Conservation (phyloP, 1,140 invertebrate genomes). For the Mesaphorura yosii region DNA sequence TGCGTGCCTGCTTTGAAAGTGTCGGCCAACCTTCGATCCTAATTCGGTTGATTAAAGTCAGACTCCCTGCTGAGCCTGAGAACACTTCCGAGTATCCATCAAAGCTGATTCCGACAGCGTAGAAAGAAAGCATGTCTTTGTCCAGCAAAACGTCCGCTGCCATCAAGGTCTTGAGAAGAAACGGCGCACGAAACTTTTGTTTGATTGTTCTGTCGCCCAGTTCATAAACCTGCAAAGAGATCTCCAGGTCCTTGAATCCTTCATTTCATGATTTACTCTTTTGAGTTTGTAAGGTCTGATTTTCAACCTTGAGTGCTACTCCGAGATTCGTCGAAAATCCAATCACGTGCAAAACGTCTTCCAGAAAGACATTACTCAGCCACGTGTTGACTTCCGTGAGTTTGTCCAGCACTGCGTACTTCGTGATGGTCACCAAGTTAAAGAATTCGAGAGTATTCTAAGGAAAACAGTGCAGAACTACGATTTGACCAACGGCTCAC, state of each 20-base stretch:
- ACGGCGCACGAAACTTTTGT: constrained; percentile 14
- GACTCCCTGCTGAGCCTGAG: background rate
- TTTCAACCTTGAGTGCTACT: constrained; percentile 16
- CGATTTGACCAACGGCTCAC: background rate
- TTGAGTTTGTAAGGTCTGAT: background rate
- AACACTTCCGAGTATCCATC: constrained; percentile 17
- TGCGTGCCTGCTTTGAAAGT: background rate
- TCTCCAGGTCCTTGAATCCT: background rate
- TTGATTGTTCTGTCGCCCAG: background rate
- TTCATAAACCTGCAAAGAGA: constrained; percentile 18
- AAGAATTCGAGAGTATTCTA: background rate
- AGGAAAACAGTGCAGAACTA: background rate
- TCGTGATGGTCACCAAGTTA: too few species aligned
- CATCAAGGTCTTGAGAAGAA: constrained; percentile 10
- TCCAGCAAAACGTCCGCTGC: constrained; percentile 6
- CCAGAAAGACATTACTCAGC: background rate
- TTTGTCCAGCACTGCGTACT: constrained; percentile 2
- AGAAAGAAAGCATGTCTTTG: background rate
- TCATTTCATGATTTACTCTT: background rate
- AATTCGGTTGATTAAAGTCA: constrained; percentile 15
- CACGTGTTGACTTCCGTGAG: constrained; percentile 11
- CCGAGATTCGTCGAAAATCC: constrained; percentile 7
- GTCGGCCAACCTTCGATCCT: constrained; percentile 15
- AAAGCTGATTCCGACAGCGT: constrained; percentile 1
- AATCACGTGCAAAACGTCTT: constrained; percentile 10